phyloP scores from a whole-genome alignment of 2,113 vertebrate species.

The human (Homo sapiens) region DNA sequence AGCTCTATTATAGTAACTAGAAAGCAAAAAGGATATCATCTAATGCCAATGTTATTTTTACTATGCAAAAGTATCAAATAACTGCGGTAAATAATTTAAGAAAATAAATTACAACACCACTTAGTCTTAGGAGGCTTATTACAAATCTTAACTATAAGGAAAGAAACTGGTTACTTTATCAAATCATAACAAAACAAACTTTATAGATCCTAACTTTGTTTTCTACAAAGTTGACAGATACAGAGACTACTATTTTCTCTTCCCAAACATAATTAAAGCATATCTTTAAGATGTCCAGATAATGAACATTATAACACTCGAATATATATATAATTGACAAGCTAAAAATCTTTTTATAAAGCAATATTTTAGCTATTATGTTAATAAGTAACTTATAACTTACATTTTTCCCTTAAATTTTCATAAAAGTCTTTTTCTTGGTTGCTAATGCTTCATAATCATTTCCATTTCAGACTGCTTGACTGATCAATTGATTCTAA shows the following conservation, averaged over 20 bases:
- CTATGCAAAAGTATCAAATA: neutral
- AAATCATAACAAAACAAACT: conserved; percentile 30
- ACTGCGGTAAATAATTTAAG: neutral
- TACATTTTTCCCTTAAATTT: conserved; percentile 30
- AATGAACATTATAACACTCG: conserved; percentile 30
- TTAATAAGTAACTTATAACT: conserved; percentile 44
- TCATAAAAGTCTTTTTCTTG: neutral
- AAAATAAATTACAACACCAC: neutral
- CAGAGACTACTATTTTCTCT: neutral
- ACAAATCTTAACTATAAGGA: neutral
- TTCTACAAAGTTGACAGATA: conserved; percentile 9
- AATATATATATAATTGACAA: neutral
- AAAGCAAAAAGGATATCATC: neutral
- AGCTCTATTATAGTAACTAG: neutral
- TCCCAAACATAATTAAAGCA: neutral
- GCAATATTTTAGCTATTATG: conserved; percentile 24
- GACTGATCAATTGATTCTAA: conserved; percentile 9
- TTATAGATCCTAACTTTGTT: neutral
- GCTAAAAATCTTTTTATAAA: neutral
- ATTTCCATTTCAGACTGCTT: conserved; percentile 42
- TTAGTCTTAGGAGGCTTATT: conserved; percentile 26
- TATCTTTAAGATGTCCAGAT: conserved; percentile 37
- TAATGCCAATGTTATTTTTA: neutral
- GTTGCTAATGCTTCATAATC: conserved; percentile 22
- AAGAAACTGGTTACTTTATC: conserved; percentile 20